These are phyloP conservation scores for Nasonia giraulti DNA, from an alignment of 1,140 invertebrate species.

Conservation along the genomic window DNA sequence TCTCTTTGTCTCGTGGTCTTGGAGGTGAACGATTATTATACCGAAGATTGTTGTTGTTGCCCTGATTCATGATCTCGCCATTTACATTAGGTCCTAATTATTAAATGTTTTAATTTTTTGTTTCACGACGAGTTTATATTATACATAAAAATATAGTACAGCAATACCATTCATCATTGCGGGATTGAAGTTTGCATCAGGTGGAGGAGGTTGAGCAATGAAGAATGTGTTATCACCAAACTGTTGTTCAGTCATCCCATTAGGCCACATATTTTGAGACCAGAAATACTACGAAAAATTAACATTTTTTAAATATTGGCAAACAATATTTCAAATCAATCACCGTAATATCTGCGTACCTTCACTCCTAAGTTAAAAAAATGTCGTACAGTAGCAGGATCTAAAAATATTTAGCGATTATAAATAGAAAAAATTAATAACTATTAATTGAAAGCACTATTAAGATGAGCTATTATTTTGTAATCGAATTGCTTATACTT, in stretches of 20 bases:
- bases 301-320: background rate
- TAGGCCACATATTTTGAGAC: slow-evolving; percentile 49
- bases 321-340: slow-evolving; percentile 12
- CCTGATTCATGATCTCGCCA: slow-evolving; percentile 9
- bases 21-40: slow-evolving; percentile 41
- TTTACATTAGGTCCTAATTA: slow-evolving; percentile 30
- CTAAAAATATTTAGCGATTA: slow-evolving; percentile 63
- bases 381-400: slow-evolving; percentile 78
- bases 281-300: slow-evolving; percentile 38
- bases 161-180: slow-evolving; percentile 45
- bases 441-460: background rate
- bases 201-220: slow-evolving; percentile 28
- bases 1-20: slow-evolving; percentile 35
- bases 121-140: background rate
- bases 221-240: slow-evolving; percentile 45
- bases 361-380: slow-evolving; percentile 82
- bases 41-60: slow-evolving; percentile 13
- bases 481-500: background rate
- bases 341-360: slow-evolving; percentile 51
- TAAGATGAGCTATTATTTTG: background rate
- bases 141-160: background rate
- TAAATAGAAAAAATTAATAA: slow-evolving; percentile 19
- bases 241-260: slow-evolving; percentile 22
- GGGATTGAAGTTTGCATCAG: slow-evolving; percentile 12
- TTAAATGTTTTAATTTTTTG: slow-evolving; percentile 6